Evolutionary conservation across 2,113 vertebrate species (phyloP), one percentile per base, ranked within the genome.

Genomic region (Struthio camelus): DNA sequence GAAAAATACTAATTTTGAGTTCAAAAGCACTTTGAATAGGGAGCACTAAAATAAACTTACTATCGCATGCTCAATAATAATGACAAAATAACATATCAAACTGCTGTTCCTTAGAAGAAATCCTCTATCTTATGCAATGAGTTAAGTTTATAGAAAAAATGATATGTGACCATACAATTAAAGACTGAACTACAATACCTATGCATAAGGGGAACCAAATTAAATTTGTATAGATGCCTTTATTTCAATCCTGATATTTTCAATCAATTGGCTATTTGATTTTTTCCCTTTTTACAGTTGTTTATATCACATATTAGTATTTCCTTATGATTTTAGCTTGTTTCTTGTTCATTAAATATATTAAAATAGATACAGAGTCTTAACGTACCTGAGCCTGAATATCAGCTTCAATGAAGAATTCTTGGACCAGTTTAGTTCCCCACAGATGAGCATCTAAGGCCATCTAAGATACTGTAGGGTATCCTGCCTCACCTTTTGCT

Each of bases 221-320:
- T 90, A 61, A 72, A 46, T 20, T 59, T 81, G 10, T 6, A 46
- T 70, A 6, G 20, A 46, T n/a, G 34, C 20, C 24, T 59, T 73
- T 17, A n/a, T 14, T 50, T 75, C 20, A 67, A 25, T 85, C 24
- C 10, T 48, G 54, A 30, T 15, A 70, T 90, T 46, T 86, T 51
- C 36, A 65, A 13, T 71, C 36, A 46, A 32, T 40, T 4, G 44
- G 34, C n/a, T 66, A 34, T 46, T 14, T 7, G 9, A 46, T 15
- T 48, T 72, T 76, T 77, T 53, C 11, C 11, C 7, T 66, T 81
- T 71, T 46, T 80, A 25, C 58, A 38, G 2, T 80, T 51, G 13
- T 16, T 58, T 15, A 13, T 51, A 65, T 32, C 40, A 46, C 38
- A 53, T 27, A 34, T 0, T 0, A 13, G 2, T 36, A 34, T 70